Percentiles rank a stretch among this genome's conserved stretches.
Evolutionary conservation across 2,797 vertebrate genomes (phyloP).

Genomic region (Danio albolineatus): DNA sequence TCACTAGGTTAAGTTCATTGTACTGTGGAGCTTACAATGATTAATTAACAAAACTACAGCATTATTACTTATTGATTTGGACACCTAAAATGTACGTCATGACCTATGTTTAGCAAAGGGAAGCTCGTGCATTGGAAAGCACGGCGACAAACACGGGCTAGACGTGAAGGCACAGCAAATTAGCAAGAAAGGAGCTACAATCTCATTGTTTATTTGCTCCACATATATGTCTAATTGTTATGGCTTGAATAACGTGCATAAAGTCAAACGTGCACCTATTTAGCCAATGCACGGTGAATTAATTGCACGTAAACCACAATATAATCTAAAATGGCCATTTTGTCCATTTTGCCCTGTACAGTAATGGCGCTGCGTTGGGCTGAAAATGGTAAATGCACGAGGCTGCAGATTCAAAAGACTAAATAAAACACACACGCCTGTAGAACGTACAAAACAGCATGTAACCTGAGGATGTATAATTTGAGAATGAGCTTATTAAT

Average conservation of each 20-base stretch:
- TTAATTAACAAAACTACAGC: background rate
- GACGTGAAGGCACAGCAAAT: background rate
- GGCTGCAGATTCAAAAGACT: conserved; percentile 48
- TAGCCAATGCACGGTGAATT: background rate
- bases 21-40: background rate
- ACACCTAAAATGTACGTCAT: background rate
- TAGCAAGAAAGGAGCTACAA: conserved; percentile 24
- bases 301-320: conserved; percentile 40
- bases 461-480: background rate
- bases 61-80: background rate
- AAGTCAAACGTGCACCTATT: conserved; percentile 39
- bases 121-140: conserved; percentile 13
- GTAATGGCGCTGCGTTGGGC: conserved; percentile 82
- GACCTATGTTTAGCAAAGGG: background rate
- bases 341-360: conserved; percentile 77
- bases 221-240: background rate
- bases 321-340: conserved; percentile 79
- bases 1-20: background rate
- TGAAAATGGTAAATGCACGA: conserved; percentile 69
- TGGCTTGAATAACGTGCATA: conserved; percentile 35
- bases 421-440: conserved; percentile 43
- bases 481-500: background rate
- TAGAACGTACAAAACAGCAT: conserved; percentile 37
- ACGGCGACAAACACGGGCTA: background rate
- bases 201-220: conserved; percentile 44